Percentiles rank a stretch among this genome's conserved stretches.
Conservation (phyloP, 2,888 invertebrate species). For the Apamea anceps region DNA sequence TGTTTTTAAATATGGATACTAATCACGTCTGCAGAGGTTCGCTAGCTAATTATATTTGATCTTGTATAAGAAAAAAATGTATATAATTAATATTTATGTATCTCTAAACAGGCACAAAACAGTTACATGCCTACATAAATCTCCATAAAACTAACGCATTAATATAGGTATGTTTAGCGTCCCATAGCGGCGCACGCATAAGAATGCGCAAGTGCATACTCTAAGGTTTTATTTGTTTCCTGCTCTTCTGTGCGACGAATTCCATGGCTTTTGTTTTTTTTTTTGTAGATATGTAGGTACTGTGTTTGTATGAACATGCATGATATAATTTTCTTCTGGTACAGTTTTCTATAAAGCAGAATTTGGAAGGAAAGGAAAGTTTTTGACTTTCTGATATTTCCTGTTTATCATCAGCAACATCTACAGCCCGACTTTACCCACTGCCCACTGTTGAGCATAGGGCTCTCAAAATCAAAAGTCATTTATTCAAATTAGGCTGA, state of each 20-base stretch:
- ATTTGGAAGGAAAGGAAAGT: neutral
- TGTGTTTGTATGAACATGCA: neutral
- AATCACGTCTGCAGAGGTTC: no score
- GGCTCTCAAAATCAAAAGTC: no score
- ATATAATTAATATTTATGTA: no score
- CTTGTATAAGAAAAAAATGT: neutral
- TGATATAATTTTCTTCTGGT: slow-evolving; percentile 12
- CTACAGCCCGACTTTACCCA: neutral
- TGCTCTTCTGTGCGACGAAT: slow-evolving; percentile 42
- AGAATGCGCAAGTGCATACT: slow-evolving; percentile 64
- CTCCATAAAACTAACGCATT: slow-evolving; percentile 23
- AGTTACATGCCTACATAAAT: slow-evolving; percentile 26
- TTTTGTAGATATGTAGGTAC: slow-evolving; percentile 21
- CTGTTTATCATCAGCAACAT: neutral
- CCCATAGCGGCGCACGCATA: slow-evolving; percentile 66
- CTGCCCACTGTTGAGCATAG: neutral
- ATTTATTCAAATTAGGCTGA: no score
- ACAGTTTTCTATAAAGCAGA: neutral
- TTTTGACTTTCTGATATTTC: neutral
- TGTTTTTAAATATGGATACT: no score
- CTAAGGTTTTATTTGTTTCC: slow-evolving; percentile 55
- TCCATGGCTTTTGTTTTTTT: slow-evolving; percentile 27
- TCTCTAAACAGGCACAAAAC: neutral
- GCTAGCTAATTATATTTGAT: neutral
- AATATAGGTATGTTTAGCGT: slow-evolving; percentile 38